Evolutionary conservation across 2,113 vertebrate species (phyloP).

Genomic region (Axis porcinus): DNA sequence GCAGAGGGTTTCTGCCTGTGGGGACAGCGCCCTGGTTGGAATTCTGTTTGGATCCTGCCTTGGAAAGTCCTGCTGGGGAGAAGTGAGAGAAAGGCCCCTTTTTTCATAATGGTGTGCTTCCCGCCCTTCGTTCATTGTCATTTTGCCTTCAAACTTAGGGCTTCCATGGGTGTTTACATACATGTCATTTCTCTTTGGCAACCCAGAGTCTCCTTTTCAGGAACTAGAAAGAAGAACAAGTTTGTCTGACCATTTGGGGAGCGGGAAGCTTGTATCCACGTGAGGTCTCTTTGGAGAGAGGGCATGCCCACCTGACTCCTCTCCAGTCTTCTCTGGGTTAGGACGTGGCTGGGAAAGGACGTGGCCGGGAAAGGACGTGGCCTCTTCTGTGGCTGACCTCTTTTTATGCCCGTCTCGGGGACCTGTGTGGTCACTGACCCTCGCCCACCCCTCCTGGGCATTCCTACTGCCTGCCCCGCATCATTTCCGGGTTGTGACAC

Average conservation of each 20-base stretch:
- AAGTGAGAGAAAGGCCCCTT: rapidly evolving
- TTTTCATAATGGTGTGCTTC: rapidly evolving
- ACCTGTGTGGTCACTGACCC: neutral
- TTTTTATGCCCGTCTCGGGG: rapidly evolving
- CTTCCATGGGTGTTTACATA: neutral
- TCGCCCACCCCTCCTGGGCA: rapidly evolving
- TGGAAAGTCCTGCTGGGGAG: neutral
- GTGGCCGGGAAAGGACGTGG: neutral
- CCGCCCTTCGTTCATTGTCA: neutral
- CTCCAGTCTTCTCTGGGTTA: neutral
- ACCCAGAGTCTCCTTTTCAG: neutral
- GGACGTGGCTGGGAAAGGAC: neutral
- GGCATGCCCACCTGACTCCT: neutral
- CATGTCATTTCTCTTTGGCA: neutral
- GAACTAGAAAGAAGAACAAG: neutral
- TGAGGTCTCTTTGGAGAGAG: neutral
- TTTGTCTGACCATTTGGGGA: neutral
- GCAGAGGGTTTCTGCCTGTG: neutral
- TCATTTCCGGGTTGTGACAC: neutral
- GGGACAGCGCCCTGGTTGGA: neutral
- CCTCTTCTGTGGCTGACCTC: too few species aligned
- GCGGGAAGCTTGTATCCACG: rapidly evolving
- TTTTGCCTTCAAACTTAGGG: neutral
- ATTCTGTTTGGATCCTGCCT: rapidly evolving
- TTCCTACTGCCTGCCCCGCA: neutral